Evolutionary conservation across 2,888 invertebrate species (phyloP).

Genomic region (Harmothoe impar): DNA sequence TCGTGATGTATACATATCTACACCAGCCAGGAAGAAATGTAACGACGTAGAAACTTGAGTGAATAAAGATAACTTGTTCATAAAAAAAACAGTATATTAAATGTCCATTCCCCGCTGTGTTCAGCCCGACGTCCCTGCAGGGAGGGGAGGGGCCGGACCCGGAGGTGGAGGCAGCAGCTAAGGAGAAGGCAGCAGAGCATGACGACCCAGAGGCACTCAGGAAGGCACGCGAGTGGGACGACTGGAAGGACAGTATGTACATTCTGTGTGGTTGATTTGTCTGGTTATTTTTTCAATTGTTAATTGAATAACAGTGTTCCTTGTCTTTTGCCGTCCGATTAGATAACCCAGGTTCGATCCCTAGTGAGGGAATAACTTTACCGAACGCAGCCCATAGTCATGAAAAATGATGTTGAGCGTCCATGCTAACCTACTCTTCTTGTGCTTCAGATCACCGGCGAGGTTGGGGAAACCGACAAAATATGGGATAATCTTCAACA

Average conservation of each 20-base stretch:
- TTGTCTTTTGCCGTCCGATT: not conserved
- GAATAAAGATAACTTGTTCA: too few relatives aligned
- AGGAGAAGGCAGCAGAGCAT: slow-evolving; percentile 76
- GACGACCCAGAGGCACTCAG: slow-evolving; percentile 78
- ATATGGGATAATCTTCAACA: slow-evolving; percentile 66
- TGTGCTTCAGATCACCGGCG: slow-evolving; percentile 72
- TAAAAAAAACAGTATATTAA: too few relatives aligned
- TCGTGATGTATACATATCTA: too few relatives aligned
- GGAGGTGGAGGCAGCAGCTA: slow-evolving; percentile 75
- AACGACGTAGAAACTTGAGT: too few relatives aligned
- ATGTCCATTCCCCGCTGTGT: not conserved
- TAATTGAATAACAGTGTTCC: not conserved
- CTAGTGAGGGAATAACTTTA: too few relatives aligned
- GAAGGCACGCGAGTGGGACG: slow-evolving; percentile 80
- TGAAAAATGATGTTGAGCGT: too few relatives aligned
- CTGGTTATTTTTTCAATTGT: too few relatives aligned
- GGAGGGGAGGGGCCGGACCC: not conserved
- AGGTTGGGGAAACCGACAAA: slow-evolving; percentile 74
- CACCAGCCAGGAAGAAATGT: too few relatives aligned
- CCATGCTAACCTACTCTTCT: not conserved
- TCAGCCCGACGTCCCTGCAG: not conserved
- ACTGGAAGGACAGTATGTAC: slow-evolving; percentile 79
- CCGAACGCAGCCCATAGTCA: too few relatives aligned
- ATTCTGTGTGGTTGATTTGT: not conserved
- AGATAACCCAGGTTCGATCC: too few relatives aligned